A percentile compares a stretch with the other conserved stretches of the same genome.
phyloP scores from a whole-genome alignment of 2,888 invertebrate genomes.

The Macrosiphum euphorbiae region DNA sequence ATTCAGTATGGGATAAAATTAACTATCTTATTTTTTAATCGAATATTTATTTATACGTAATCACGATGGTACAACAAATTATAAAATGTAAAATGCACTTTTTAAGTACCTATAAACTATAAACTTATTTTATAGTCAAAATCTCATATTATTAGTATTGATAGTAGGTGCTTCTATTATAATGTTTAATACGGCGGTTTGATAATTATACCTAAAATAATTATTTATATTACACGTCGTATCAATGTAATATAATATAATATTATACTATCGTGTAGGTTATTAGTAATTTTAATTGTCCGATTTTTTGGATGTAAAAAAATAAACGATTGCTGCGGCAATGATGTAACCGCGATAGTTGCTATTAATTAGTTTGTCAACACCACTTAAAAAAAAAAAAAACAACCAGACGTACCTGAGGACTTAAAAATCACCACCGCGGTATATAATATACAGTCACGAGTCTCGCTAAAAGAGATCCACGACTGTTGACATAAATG shows the following conservation, averaged over 20 bases:
- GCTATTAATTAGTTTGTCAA: slow-evolving; percentile 59
- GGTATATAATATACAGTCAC: background rate
- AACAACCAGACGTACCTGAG: too few species aligned
- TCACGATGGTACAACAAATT: background rate
- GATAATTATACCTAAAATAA: background rate
- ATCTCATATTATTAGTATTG: background rate
- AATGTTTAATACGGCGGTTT: background rate
- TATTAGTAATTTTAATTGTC: background rate
- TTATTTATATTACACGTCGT: background rate
- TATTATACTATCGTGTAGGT: too few species aligned
- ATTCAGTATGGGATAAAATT: background rate
- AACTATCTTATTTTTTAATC: background rate
- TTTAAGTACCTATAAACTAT: background rate
- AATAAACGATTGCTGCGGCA: background rate
- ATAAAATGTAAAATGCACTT: background rate
- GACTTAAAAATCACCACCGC: background rate
- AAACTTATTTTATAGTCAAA: background rate
- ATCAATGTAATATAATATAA: background rate
- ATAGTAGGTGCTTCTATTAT: background rate
- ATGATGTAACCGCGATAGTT: background rate
- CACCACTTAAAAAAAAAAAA: slow-evolving; percentile 22
- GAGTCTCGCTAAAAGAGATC: slow-evolving; percentile 38
- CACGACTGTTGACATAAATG: slow-evolving; percentile 46
- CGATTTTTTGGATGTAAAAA: background rate
- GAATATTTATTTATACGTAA: background rate